Percentiles rank a stretch among this genome's conserved stretches.
These are phyloP conservation scores for Noctua fimbriata DNA, from an alignment of 2,888 invertebrate species.

Conservation along the genomic window DNA sequence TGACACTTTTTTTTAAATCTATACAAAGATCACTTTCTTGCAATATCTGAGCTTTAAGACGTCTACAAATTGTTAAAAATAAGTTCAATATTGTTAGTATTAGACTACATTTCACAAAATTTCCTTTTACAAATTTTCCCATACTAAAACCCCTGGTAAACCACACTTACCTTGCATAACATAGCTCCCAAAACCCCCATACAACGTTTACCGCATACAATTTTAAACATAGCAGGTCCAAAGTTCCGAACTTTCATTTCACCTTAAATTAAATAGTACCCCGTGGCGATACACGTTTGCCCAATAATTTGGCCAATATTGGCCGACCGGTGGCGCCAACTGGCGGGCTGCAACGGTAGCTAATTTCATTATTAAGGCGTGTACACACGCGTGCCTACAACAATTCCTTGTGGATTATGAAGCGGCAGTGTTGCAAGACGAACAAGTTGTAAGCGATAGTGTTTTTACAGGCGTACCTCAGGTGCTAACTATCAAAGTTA, in stretches of 20 bases:
- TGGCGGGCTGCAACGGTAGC: conserved; percentile 58
- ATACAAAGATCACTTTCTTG: background rate
- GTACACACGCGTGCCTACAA: conserved; percentile 75
- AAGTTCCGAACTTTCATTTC: conserved; percentile 41
- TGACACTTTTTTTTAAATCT: background rate
- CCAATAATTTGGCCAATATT: conserved; percentile 65
- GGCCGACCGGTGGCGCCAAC: conserved; percentile 32
- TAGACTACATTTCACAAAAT: background rate
- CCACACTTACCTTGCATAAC: background rate
- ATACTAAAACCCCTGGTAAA: conserved; percentile 12
- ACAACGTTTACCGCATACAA: conserved; percentile 21
- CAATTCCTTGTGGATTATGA: conserved; percentile 78
- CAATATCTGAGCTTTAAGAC: background rate
- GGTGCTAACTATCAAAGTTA: background rate
- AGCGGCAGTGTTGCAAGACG: conserved; percentile 28
- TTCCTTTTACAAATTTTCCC: background rate
- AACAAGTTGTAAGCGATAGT: conserved; percentile 24
- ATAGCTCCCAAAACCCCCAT: conserved; percentile 7
- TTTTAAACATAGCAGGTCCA: conserved; percentile 29
- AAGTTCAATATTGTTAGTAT: background rate
- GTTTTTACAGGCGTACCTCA: background rate
- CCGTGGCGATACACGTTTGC: conserved; percentile 49
- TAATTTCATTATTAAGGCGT: conserved; percentile 83
- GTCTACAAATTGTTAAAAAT: background rate
- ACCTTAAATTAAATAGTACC: conserved; percentile 58